Evolutionary conservation across 2,113 vertebrate species (phyloP), one percentile per base, ranked within the genome.

Genomic region (Hippocampus guttulatus): DNA sequence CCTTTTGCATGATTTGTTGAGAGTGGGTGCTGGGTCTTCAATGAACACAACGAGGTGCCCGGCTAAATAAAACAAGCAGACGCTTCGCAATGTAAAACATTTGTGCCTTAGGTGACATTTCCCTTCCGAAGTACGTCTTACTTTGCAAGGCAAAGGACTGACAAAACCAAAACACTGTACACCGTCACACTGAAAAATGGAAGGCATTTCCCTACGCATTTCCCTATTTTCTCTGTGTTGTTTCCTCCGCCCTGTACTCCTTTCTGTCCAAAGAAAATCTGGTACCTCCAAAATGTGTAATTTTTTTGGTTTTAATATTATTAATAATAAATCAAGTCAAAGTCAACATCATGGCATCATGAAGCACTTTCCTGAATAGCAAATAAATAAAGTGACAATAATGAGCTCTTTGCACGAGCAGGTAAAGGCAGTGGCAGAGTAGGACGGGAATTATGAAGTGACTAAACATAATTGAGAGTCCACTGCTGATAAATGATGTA

Each of bases 1-100:
- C 61, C 40, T n/a, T 23, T 58, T 60, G 5, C 66, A n/a, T 70
- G 5, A 70, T 86, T 84, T 86, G 80, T 40, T 61, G 86, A 60
- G 25, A 30, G 23, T 23, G 65, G 9, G 43, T 51, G 27, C 30
- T 4, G 66, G 63, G 63, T 70, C 60, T 64, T 75, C 41, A 0
- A 51, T 41, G 68, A 74, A 79, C 71, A 71, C 21, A 10, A 25
- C 15, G 8, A 6, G 30, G 33, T 45, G 47, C 51, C 52, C 21
- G 33, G 63, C 64, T 71, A 30, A 76, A 72, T 67, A 58, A 79
- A 87, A 67, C 67, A 78, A 54, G 30, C 30, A 33, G 30, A 67
- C 9, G 23, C 41, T 23, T 14, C 40, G 9, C 5, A 23, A 61
- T 62, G 54, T 49, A 51, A 75, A 84, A 77, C 68, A 73, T 30